Evolutionary conservation across 1,140 invertebrate species (phyloP).

Genomic region (Calycopis cecrops): DNA sequence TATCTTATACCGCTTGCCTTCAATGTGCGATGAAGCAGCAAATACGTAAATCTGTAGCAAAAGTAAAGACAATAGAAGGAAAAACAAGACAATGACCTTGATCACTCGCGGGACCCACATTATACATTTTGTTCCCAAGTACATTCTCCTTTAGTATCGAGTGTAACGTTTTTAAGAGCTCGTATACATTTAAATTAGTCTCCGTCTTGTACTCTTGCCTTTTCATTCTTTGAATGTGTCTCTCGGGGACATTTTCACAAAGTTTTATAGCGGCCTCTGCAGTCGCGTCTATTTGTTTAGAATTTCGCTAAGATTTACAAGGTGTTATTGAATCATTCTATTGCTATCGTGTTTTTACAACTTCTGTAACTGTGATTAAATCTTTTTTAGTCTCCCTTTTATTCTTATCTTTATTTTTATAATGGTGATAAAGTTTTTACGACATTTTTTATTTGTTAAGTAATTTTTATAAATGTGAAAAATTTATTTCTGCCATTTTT

Average conservation of each 20-base stretch:
- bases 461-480: too few relatives aligned
- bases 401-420: not conserved
- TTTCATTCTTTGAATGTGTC: constrained; percentile 2
- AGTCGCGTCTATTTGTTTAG: constrained; percentile 3
- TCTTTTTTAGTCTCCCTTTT: not conserved
- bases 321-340: not conserved
- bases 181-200: constrained; percentile 4
- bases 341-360: constrained; percentile 4
- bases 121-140: too few relatives aligned
- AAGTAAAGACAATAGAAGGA: too few relatives aligned
- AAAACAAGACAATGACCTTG: too few relatives aligned
- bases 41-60: too few relatives aligned
- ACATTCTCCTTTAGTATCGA: not conserved
- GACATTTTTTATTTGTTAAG: not conserved
- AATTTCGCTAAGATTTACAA: constrained; percentile 9
- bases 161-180: constrained; percentile 6
- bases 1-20: too few relatives aligned
- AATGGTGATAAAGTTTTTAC: not conserved
- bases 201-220: not conserved
- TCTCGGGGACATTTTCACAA: not conserved
- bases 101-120: too few relatives aligned
- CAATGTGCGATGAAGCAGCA: too few relatives aligned
- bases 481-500: too few relatives aligned
- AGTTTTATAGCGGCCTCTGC: constrained; percentile 1
- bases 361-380: not conserved